Conservation (phyloP, 2,888 invertebrate genomes). For the Silvanus unidentatus region DNA sequence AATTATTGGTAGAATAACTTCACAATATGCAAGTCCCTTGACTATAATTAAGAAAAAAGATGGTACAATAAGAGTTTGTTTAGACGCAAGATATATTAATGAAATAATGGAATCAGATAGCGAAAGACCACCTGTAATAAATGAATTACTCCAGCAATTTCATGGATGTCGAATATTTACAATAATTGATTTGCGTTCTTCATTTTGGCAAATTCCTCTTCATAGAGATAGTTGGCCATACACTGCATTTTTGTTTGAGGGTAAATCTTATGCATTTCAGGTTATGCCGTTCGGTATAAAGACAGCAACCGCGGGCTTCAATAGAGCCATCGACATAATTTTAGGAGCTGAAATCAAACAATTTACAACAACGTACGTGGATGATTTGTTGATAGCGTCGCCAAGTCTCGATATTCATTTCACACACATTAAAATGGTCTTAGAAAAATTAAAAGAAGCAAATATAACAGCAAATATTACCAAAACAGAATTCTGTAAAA, state of each 20-base stretch:
- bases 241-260: constrained; percentile 21
- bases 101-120: constrained; percentile 8
- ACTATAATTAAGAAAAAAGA: constrained; percentile 4
- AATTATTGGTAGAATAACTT: neutral
- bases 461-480: constrained; percentile 13
- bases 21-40: constrained; percentile 2
- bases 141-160: constrained; percentile 18
- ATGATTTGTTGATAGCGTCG: constrained; percentile 18
- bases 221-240: constrained; percentile 14
- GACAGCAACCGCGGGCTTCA: constrained; percentile 12
- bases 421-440: neutral
- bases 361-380: constrained; percentile 15
- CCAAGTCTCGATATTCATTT: constrained; percentile 12
- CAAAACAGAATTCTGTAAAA: constrained; percentile 16
- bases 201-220: constrained; percentile 25
- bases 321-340: constrained; percentile 12
- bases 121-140: constrained; percentile 8
- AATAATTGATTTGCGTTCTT: constrained; percentile 11
- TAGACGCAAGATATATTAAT: constrained; percentile 13
- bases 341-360: constrained; percentile 13
- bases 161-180: neutral
- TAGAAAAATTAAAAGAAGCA: constrained; percentile 2
- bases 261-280: constrained; percentile 17
- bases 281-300: constrained; percentile 17
- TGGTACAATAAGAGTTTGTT: constrained; percentile 7